Evolutionary conservation across 2,797 vertebrate genomes (phyloP), one percentile per base, ranked within the genome.

Genomic region (Sardinella longiceps): DNA sequence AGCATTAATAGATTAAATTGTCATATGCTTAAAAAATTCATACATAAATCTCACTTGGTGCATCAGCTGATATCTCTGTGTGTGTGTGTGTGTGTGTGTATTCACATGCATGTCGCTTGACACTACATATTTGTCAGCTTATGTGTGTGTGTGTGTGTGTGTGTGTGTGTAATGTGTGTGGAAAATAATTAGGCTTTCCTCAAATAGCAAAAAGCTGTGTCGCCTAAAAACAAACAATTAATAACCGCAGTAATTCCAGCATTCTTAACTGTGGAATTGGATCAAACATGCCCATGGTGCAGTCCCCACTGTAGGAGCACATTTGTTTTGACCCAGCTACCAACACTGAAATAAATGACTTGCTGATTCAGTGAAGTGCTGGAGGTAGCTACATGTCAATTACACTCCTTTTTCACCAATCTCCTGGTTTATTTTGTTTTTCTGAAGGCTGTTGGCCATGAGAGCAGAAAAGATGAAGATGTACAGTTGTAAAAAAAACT

Each of bases 1-100:
- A 20, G 28, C 18, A 37, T 74, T 74, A 74, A 74, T 37, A 66
- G 60, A 56, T 74, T 70, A 15, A 70, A 37, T 74, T 74, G 66
- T 74, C 66, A 74, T 74, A 18, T 74, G 66, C 66, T 18, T 39
- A 33, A 74, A 74, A 37, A 39, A 74, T 37, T 15, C 30, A 37
- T 37, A 74, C 30, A 18, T 5, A 30, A 74, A 33, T 30, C 37
- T 63, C n/a, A 63, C 58, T 63, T 63, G 58, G 58, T 63, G 25
- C 58, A 63, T 63, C 58, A 63, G 58, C 23, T 25, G 53, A 56
- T 56, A 56, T 60, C 56, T 60, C 20, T 60, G 56, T 60, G 23
- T 60, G 20, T 60, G 3, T 60, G 56, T 1, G 5, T 18, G n/a
- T 58, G 60, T 63, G 60, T 25, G n/a, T n/a, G n/a, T n/a, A n/a